Conservation (phyloP, 2,797 vertebrate genomes). For the Eurystomus glaucurus region DNA sequence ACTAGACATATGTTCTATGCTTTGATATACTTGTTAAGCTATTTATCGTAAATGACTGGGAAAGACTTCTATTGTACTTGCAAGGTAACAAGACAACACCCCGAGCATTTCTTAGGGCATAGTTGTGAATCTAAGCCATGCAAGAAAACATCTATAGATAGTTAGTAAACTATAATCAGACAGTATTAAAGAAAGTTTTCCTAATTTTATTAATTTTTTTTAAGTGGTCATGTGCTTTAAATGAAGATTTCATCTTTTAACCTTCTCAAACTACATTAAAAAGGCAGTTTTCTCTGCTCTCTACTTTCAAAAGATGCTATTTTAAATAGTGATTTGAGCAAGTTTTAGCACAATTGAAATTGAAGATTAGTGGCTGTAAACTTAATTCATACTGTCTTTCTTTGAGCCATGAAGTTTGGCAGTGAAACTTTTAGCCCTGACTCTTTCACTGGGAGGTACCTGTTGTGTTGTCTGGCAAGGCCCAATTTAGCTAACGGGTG, state of each 20-base stretch:
- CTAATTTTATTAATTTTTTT: not conserved
- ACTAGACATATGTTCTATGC: not conserved
- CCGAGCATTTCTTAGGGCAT: not conserved
- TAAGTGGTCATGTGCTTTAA: not conserved
- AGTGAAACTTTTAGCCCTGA: not conserved
- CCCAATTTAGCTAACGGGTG: rapidly evolving
- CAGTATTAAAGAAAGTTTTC: not conserved
- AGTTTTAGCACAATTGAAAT: not conserved
- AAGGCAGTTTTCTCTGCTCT: not conserved
- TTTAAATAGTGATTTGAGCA: not conserved
- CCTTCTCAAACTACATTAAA: not conserved
- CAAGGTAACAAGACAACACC: not conserved
- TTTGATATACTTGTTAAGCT: not conserved
- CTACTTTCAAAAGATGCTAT: not conserved
- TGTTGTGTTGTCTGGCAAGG: not conserved
- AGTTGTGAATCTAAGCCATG: not conserved
- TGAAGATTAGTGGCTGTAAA: not conserved
- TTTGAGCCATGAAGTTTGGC: not conserved
- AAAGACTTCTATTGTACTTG: not conserved
- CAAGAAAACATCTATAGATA: not conserved
- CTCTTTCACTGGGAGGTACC: not conserved
- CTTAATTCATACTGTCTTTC: not conserved
- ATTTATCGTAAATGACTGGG: not conserved
- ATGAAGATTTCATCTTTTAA: not conserved
- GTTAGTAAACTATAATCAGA: not conserved